Evolutionary conservation across 2,888 invertebrate genomes (phyloP), one percentile per base, ranked within the genome.

Genomic region (Vanessa cardui): DNA sequence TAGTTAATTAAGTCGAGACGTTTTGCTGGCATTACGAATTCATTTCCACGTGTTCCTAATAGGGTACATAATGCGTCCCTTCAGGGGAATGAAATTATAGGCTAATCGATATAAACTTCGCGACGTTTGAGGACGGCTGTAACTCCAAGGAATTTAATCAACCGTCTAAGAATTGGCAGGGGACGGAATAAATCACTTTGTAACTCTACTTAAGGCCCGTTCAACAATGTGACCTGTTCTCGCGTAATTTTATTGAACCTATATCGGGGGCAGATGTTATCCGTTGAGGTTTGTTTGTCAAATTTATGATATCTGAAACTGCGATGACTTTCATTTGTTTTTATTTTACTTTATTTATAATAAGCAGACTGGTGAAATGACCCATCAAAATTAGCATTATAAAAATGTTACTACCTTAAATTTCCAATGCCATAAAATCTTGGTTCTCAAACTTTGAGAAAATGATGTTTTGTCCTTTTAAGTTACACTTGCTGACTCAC

Each of bases 71-170:
- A 33, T 56, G 56, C 56, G 68, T 60, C 68, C 60, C 68, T 64
- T 60, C 39, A 44, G 66, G 50, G 45, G 52, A 63, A 84, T 83
- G 80, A 82, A 86, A 87, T 88, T 85, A 88, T 85, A 79, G 80
- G 79, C 81, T 83, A 87, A 89, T 89, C 86, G 84, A 87, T 82
- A 83, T 83, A 81, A 87, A 89, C 76, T 89, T 88, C 83, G 82
- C 83, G 84, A 82, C 81, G 73, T 82, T 83, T 81, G 83, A 82
- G 79, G 78, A 80, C 78, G 77, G 78, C 75, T 78, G 80, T 83
- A 82, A 83, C 81, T 74, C 75, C 33, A 70, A 75, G 86, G 87
- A 90, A 90, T 89, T 89, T 90, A 89, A 90, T 90, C 88, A 89
- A 88, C 81, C 81, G 78, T 73, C 86, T 82, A 82, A 87, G 87